Base-by-base conservation (phyloP, 2,797 vertebrate species). In the Microctenopoma lineatum region DNA sequence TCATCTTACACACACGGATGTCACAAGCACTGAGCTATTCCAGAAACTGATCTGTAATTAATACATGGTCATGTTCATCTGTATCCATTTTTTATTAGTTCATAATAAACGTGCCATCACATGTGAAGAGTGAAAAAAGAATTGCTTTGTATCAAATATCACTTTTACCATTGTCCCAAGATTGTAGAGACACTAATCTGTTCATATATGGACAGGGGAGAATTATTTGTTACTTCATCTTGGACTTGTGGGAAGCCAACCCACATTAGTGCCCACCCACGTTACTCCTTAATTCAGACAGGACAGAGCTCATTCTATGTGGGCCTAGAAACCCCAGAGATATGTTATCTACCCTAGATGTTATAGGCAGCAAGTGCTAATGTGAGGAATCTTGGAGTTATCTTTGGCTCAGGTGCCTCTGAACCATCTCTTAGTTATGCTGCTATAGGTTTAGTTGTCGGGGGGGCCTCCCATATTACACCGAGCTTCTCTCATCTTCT, bases 1-100 rank as follows among this genome's bases (percentile, higher is more conserved):
- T 84, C 70, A 1, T 75, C 75, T 87, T 84, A 78, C 88, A 86
- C 53, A 57, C 48, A 13, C n/a, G 41, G 32, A 67, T 67, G 69
- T 53, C 62, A 38, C 54, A 38, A 69, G 62, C 77, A 61, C 62
- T n/a, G 21, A 67, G 74, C 66, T 82, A 70, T 82, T 86, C 81
- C 60, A 67, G 55, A 81, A 62, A n/a, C 52, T 66, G 48, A 79
- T 64, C 61, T 61, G 79, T 83, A 58, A 84, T 83, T 86, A 80
- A 85, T 64, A 70, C 42, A 58, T 56, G 69, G 74, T 15, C 64
- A 66, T 0, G 53, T 59, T 72, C 52, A 52, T 68, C 41, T 16
- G 42, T 8, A 9, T 45, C n/a, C 42, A 45, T 45, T 42, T 77
- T 80, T 72, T 57, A 79, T 53, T 18, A 59, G 27, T 21, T 27